Percentiles rank a stretch among this genome's conserved stretches.
Evolutionary conservation across 1,140 invertebrate genomes (phyloP).

Genomic region (Nasonia vitripennis): DNA sequence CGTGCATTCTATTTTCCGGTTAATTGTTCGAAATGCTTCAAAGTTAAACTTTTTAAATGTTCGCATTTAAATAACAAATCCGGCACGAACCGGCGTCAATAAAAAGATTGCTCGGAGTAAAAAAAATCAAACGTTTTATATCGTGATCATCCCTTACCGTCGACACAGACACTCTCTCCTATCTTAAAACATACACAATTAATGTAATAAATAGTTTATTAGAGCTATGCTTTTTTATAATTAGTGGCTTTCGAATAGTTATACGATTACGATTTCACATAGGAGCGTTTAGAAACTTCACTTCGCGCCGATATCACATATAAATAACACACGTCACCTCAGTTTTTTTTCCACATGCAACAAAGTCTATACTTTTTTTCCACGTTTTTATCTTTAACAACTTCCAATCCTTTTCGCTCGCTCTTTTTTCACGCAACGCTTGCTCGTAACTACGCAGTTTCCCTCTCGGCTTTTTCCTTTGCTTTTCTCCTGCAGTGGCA

Average conservation of each 20-base stretch:
- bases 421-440: not conserved
- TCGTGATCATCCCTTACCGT: conserved; percentile 52
- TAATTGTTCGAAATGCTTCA: conserved; percentile 29
- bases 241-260: conserved; percentile 48
- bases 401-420: not conserved
- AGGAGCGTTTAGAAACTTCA: conserved; percentile 50
- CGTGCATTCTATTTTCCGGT: conserved; percentile 46
- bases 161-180: conserved; percentile 55
- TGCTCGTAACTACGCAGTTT: not conserved
- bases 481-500: not conserved
- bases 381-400: conserved; percentile 37
- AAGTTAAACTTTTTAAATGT: not conserved
- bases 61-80: conserved; percentile 12
- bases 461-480: not conserved
- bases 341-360: conserved; percentile 35
- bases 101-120: not conserved
- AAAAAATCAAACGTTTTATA: conserved; percentile 33
- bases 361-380: conserved; percentile 13
- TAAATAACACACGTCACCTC: conserved; percentile 35
- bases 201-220: conserved; percentile 54
- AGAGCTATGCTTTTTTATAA: conserved; percentile 47
- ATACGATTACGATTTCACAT: conserved; percentile 51
- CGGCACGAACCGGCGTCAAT: not conserved
- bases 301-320: conserved; percentile 52
- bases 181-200: conserved; percentile 57